Evolutionary conservation across 2,113 vertebrate species (phyloP).

Genomic region (Astatoreochromis straeleni): DNA sequence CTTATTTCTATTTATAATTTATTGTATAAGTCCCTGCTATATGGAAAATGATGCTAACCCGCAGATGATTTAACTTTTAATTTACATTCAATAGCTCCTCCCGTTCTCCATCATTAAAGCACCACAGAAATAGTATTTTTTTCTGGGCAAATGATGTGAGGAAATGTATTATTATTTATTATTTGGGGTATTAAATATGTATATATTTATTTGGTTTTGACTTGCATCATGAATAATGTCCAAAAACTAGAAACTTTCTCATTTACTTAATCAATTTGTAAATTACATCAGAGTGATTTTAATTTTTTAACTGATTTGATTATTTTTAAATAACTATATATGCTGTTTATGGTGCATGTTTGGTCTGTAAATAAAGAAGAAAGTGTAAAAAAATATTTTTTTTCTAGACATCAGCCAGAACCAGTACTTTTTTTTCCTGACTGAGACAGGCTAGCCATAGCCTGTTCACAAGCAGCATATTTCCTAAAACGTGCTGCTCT

Average conservation of each 20-base stretch:
- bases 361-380: not conserved
- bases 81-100: not conserved
- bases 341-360: not conserved
- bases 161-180: not conserved
- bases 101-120: not conserved
- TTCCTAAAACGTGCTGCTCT: not conserved
- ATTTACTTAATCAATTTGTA: not conserved
- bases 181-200: not conserved
- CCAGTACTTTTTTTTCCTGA: not conserved
- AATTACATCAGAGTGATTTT: not conserved
- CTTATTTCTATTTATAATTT: not conserved
- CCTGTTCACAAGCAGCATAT: not conserved
- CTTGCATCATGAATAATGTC: not conserved
- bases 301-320: not conserved
- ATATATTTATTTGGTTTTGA: not conserved
- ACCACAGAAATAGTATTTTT: not conserved
- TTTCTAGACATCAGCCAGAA: rapidly evolving
- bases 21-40: not conserved
- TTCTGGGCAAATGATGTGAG: not conserved
- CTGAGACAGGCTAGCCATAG: not conserved
- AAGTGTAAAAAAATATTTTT: not conserved
- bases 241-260: not conserved
- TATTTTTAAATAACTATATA: not conserved
- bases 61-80: not conserved
- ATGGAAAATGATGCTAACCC: not conserved